These are phyloP conservation scores for Pipistrellus nathusii DNA, from an alignment of 2,797 vertebrate species.

Conservation along the genomic window DNA sequence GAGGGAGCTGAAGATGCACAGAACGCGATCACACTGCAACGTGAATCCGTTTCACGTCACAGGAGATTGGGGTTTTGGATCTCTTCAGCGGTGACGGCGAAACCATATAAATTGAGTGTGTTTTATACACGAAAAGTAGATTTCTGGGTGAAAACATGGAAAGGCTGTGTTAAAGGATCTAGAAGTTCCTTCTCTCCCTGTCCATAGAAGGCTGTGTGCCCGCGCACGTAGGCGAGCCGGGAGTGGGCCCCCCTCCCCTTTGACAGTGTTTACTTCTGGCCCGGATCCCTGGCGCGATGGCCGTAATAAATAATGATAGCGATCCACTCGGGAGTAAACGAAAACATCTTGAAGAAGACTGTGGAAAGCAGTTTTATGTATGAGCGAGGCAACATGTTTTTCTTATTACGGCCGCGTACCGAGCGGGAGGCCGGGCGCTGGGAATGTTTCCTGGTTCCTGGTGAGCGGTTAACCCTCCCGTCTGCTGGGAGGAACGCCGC, in stretches of 20 bases:
- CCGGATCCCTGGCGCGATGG: neutral
- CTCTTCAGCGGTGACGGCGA: neutral
- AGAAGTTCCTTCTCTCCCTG: neutral
- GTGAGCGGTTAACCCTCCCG: neutral
- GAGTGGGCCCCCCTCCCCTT: neutral
- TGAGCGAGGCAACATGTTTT: slow-evolving; percentile 68
- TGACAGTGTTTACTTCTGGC: slow-evolving; percentile 38
- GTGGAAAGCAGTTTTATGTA: slow-evolving; percentile 54
- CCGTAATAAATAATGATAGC: slow-evolving; percentile 23
- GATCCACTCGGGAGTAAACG: slow-evolving; percentile 41
- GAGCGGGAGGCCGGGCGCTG: slow-evolving; percentile 15
- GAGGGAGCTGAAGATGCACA: neutral
- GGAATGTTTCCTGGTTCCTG: slow-evolving; percentile 10
- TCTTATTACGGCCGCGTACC: slow-evolving; percentile 61
- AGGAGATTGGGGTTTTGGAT: neutral
- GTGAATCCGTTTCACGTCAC: neutral
- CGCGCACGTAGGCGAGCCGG: neutral
- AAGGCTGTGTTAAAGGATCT: neutral
- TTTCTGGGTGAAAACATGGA: neutral
- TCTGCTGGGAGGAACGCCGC: neutral
- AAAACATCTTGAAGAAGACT: slow-evolving; percentile 55
- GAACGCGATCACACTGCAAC: neutral
- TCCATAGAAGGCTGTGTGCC: neutral
- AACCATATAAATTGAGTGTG: neutral
- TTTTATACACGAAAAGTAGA: neutral